Evolutionary conservation across 1,140 invertebrate genomes (phyloP).

Genomic region (Bombus balteatus): DNA sequence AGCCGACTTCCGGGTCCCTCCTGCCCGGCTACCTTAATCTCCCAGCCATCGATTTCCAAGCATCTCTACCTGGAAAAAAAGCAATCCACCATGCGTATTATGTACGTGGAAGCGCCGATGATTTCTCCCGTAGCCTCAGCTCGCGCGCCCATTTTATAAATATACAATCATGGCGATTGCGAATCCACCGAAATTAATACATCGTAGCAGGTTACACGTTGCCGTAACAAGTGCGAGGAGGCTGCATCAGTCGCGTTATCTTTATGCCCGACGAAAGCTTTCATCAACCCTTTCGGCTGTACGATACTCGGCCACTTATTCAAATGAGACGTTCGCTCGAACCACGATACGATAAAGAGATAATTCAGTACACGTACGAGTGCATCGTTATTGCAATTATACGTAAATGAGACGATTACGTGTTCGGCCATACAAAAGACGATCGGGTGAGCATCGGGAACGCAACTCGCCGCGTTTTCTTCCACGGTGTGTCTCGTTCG

Average conservation of each 20-base stretch:
- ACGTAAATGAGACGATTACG: conserved; percentile 66
- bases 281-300: conserved; percentile 48
- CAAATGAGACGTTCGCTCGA: conserved; percentile 58
- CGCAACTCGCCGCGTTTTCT: not conserved
- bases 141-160: not conserved
- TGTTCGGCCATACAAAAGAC: conserved; percentile 61
- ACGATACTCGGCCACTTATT: conserved; percentile 55
- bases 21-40: not conserved
- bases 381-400: conserved; percentile 64
- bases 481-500: conserved; percentile 9
- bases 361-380: conserved; percentile 66
- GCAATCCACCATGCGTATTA: not conserved
- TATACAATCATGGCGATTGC: conserved; percentile 1
- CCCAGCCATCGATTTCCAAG: not conserved
- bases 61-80: not conserved
- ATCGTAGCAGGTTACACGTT: conserved; percentile 15
- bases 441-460: conserved; percentile 30
- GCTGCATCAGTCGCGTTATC: conserved; percentile 41
- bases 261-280: conserved; percentile 31
- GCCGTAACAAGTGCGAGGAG: not conserved
- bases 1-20: not conserved
- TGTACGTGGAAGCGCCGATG: no score
- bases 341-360: conserved; percentile 60
- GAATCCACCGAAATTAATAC: conserved; percentile 38
- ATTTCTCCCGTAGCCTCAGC: not conserved